These are phyloP conservation scores for Rhea americana DNA, from an alignment of 2,113 vertebrate species.

Conservation along the genomic window DNA sequence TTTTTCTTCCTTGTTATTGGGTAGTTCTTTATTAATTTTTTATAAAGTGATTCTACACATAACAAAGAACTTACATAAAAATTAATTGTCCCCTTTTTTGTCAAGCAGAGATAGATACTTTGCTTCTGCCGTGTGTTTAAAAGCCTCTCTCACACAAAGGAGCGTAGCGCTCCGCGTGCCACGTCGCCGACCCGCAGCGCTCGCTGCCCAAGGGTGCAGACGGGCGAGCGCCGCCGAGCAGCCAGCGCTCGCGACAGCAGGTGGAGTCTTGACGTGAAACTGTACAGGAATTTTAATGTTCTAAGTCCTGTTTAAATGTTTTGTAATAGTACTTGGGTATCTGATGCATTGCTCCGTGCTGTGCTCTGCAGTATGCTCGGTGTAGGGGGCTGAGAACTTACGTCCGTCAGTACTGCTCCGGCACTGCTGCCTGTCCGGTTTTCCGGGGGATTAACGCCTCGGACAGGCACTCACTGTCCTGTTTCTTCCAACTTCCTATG, in stretches of 20 bases:
- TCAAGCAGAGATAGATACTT: neutral
- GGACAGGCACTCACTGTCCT: neutral
- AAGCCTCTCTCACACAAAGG: neutral
- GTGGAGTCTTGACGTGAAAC: neutral
- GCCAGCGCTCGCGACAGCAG: too few relatives aligned
- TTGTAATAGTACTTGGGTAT: neutral
- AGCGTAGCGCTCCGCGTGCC: fast-evolving
- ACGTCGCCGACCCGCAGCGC: neutral
- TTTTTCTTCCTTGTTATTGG: neutral
- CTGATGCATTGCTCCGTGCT: too few relatives aligned
- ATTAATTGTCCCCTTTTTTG: neutral
- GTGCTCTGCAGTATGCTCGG: neutral
- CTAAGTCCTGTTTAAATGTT: neutral
- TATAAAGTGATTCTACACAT: neutral
- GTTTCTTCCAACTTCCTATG: neutral
- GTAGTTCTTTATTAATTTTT: neutral
- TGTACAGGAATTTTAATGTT: neutral
- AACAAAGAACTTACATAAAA: neutral
- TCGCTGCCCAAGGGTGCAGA: neutral
- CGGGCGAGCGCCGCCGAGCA: neutral
- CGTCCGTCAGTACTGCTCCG: neutral
- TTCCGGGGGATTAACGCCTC: neutral
- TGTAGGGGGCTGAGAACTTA: neutral
- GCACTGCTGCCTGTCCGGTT: neutral
- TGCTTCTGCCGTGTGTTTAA: neutral